Evolutionary conservation across 2,797 vertebrate species (phyloP).

Genomic region (Acrossocheilus fasciatus): DNA sequence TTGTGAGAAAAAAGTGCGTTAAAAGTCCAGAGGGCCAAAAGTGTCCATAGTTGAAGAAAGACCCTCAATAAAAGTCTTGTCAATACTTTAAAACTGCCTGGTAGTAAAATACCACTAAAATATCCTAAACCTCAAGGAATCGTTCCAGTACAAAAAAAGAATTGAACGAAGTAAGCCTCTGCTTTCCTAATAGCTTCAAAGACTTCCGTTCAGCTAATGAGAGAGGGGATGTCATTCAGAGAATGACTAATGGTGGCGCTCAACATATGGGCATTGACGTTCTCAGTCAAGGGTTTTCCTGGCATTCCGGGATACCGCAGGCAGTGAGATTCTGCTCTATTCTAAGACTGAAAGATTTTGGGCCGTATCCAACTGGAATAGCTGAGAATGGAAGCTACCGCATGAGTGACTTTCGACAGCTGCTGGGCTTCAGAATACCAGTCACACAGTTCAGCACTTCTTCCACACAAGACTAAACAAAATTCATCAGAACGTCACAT

Average conservation of each 20-base stretch:
- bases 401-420: constrained; percentile 52
- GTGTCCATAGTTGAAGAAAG: neutral
- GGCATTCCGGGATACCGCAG: constrained; percentile 32
- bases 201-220: neutral
- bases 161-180: neutral
- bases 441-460: constrained; percentile 44
- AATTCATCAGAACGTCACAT: constrained; percentile 43
- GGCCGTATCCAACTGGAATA: constrained; percentile 36
- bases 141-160: neutral
- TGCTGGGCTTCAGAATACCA: constrained; percentile 46
- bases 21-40: neutral
- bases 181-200: constrained; percentile 6
- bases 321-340: constrained; percentile 32
- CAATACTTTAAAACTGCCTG: neutral
- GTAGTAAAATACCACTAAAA: neutral
- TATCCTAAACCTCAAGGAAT: neutral
- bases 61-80: neutral
- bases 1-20: neutral
- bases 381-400: constrained; percentile 35
- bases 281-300: constrained; percentile 49
- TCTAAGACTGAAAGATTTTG: constrained; percentile 36
- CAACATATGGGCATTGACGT: constrained; percentile 28
- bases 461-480: constrained; percentile 51
- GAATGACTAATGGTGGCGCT: constrained; percentile 8
- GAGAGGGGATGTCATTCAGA: neutral